Evolutionary conservation across 2,888 invertebrate genomes (phyloP), one percentile per base, ranked within the genome.

Genomic region (Agonopterix heracliana): DNA sequence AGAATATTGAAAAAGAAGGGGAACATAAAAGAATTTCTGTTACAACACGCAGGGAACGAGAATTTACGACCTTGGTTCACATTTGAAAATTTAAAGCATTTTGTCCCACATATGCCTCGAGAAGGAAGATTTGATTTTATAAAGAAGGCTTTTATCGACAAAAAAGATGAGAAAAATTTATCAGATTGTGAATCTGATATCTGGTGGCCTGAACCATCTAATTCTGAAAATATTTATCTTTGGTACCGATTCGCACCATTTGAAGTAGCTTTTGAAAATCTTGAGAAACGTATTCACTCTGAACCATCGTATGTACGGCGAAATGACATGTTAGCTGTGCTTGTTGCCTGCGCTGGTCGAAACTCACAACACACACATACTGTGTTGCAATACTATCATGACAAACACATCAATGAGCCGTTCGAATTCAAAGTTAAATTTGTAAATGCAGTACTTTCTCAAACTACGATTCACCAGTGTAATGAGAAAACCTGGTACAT

Each of bases 321-420:
- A 54, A 65, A 56, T 48, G 52, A 54, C 1, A 81, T 84, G 47
- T 55, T 83, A 9, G 61, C 57, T 34, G 61, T 80, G 8, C 49
- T 85, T n/a, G 45, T 78, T 11, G 50, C 52, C 1, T 72, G 70
- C 44, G 71, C 82, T n/a, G 54, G 61, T 34, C 53, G 52, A 0
- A 72, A 80, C 45, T 52, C 51, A 36, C 52, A 66, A 35, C 52
- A 81, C 51, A 49, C 80, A 17, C 63, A 68, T 34, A 58, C 62
- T 12, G 47, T 84, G 1, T 51, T 84, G 0, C 63, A n/a, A n/a
- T n/a, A n/a, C n/a, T n/a, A n/a, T n/a, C n/a, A n/a, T n/a, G n/a
- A n/a, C n/a, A n/a, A n/a, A 53, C 81, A 83, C 54, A 76, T 78
- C 9, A 83, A 83, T 49, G 83, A 84, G 43, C 44, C 53, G 2